phyloP scores from a whole-genome alignment of 2,113 vertebrate species.

The Cariama cristata region DNA sequence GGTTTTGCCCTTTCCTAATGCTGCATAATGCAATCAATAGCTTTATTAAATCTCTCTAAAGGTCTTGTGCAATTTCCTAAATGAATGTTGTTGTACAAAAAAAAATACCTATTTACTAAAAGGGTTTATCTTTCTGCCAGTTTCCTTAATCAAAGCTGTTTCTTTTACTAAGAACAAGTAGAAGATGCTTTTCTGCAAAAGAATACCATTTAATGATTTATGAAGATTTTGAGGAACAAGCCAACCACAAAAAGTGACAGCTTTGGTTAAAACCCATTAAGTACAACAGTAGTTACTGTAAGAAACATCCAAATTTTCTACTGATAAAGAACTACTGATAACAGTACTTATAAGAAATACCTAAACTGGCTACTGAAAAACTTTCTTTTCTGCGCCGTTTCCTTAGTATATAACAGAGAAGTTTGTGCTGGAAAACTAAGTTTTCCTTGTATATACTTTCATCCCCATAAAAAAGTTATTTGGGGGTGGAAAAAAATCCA shows the following conservation, averaged over 20 bases:
- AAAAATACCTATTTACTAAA: neutral
- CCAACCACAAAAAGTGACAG: neutral
- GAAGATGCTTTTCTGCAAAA: neutral
- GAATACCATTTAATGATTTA: neutral
- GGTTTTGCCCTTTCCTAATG: neutral
- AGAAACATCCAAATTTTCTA: neutral
- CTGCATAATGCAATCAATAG: slow-evolving; percentile 7
- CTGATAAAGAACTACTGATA: neutral
- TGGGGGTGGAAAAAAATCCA: fast-evolving
- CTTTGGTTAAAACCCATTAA: neutral
- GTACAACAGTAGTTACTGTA: neutral
- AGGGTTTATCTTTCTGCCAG: neutral
- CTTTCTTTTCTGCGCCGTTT: neutral
- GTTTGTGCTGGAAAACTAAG: neutral
- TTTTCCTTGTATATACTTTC: neutral
- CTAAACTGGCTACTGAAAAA: neutral
- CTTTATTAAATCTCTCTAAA: slow-evolving; percentile 16
- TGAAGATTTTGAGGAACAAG: neutral
- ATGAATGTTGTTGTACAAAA: neutral
- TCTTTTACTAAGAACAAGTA: neutral
- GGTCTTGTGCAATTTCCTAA: neutral
- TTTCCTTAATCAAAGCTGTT: slow-evolving; percentile 26
- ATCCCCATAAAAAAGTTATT: neutral
- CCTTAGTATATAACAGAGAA: neutral
- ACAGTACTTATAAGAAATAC: neutral